Percentiles rank a stretch among this genome's conserved stretches.
phyloP scores from a whole-genome alignment of 2,113 vertebrate genomes.

The Arenaria interpres region DNA sequence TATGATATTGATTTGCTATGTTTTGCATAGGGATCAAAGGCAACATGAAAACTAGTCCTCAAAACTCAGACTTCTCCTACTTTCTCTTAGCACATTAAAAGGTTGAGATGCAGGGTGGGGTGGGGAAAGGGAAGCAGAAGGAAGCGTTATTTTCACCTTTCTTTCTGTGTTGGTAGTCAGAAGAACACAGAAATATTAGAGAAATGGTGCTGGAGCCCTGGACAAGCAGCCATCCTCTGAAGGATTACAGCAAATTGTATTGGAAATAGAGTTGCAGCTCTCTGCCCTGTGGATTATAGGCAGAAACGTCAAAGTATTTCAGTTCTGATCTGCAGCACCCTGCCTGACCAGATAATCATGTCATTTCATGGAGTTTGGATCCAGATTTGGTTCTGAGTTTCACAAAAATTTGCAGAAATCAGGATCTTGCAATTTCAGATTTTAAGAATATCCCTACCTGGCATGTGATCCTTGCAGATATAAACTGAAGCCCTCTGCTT shows the following conservation, averaged over 20 bases:
- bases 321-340: not conserved
- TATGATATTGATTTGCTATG: not conserved
- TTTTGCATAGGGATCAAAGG: not conserved
- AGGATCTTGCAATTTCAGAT: not conserved
- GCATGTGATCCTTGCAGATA: not conserved
- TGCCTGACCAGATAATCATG: not conserved
- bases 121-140: not conserved
- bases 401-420: not conserved
- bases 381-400: not conserved
- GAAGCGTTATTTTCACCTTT: not conserved
- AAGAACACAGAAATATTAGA: not conserved
- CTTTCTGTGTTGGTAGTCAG: not conserved
- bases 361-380: not conserved
- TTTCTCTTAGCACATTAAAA: not conserved
- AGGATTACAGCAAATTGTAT: not conserved
- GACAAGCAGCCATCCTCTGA: not conserved
- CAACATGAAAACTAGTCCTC: not conserved
- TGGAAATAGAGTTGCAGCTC: not conserved
- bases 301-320: not conserved
- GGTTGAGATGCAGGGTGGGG: rapidly evolving
- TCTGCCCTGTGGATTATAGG: not conserved
- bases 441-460: not conserved
- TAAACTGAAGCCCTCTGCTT: not conserved
- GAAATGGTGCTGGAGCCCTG: not conserved
- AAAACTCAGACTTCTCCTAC: not conserved